These are phyloP conservation scores for Hepsetus odoe DNA, from an alignment of 2,113 vertebrate genomes.

Conservation along the genomic window DNA sequence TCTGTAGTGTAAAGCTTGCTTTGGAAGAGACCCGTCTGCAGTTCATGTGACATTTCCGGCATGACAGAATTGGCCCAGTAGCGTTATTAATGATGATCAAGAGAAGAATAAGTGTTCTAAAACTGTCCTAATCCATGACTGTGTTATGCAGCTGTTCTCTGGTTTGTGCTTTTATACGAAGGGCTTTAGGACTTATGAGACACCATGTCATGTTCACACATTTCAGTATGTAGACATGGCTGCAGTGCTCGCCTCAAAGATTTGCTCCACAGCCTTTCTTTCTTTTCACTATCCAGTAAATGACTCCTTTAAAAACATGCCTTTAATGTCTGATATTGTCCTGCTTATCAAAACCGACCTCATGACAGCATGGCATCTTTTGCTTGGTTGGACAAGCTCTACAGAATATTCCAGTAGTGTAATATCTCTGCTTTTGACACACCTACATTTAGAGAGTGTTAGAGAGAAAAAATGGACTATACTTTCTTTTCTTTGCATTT, in stretches of 20 bases:
- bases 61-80: slow-evolving; percentile 34
- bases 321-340: background rate
- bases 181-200: slow-evolving; percentile 8
- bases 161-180: background rate
- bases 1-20: background rate
- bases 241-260: background rate
- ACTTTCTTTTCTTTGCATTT: no score
- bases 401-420: background rate
- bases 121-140: background rate
- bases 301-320: no score
- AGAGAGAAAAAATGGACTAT: no score
- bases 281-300: background rate
- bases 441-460: background rate
- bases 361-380: background rate
- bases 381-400: background rate
- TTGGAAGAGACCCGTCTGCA: slow-evolving; percentile 7
- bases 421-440: background rate
- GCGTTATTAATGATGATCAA: slow-evolving; percentile 13
- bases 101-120: background rate
- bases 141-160: background rate
- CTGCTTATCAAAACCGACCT: background rate
- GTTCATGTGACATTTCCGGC: slow-evolving; percentile 24
- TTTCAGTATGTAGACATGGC: background rate
- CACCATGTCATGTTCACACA: slow-evolving; percentile 7
- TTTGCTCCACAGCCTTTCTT: background rate